Evolutionary conservation across 2,113 vertebrate species (phyloP).

Genomic region (Ctenomys sociabilis): DNA sequence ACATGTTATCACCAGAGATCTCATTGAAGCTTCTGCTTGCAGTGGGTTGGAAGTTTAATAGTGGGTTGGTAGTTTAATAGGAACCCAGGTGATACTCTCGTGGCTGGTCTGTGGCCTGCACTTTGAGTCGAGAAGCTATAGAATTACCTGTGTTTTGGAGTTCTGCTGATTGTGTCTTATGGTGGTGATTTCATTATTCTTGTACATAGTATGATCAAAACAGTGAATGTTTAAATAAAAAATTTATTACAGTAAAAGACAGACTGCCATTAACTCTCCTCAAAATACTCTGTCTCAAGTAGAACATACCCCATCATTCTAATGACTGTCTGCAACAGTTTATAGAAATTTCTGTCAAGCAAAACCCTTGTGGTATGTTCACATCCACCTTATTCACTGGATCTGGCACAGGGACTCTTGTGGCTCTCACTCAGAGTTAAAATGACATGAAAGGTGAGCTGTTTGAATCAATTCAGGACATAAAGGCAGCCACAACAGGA

Average conservation of each 20-base stretch:
- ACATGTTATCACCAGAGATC: background rate
- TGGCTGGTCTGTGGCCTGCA: background rate
- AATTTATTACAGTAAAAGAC: background rate
- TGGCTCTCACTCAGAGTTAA: background rate
- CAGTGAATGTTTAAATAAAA: background rate
- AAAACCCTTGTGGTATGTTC: background rate
- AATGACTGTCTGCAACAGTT: background rate
- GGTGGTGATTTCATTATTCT: background rate
- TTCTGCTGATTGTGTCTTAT: background rate
- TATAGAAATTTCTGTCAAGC: background rate
- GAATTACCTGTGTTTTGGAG: background rate
- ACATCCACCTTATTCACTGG: background rate
- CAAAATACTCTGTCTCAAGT: background rate
- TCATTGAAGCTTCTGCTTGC: background rate
- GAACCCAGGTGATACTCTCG: fast-evolving
- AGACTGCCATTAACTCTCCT: background rate
- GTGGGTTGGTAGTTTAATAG: background rate
- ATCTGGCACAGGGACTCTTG: background rate
- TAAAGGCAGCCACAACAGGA: background rate
- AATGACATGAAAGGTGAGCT: background rate
- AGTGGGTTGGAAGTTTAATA: no score
- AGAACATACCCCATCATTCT: background rate
- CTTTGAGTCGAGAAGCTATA: background rate
- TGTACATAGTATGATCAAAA: background rate
- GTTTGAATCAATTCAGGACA: background rate